Base-by-base conservation (phyloP, 2,113 vertebrate species). In the Phyllostomus hastatus region DNA sequence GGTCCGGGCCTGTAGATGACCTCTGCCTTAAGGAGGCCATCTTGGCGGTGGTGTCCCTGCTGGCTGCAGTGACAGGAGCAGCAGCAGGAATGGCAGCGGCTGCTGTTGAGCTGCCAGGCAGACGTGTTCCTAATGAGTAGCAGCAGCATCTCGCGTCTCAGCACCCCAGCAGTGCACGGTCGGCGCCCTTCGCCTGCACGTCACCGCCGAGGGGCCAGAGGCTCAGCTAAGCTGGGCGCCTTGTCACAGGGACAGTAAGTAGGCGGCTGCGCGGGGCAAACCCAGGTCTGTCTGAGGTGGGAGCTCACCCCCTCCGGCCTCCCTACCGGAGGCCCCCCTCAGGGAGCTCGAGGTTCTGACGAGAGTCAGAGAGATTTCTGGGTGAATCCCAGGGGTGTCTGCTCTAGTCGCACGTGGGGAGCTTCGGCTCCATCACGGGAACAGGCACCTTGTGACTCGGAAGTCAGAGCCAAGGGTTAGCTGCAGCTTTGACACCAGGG, bases 131-230 rank as follows among this genome's bases (percentile, higher is more conserved):
- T 61, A 7, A 16, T 41, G 38, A 41, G 38, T 6, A 5, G 61
- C 64, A 48, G 5, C 0, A 1, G 0, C 1, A 0, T 48, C n/a
- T 61, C 22, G 4, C 4, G 5, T 8, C 11, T 57, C 43, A 19
- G 22, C 33, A 10, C 24, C 82, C 31, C 35, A 2, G 1, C 0
- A 7, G 7, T 24, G 19, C 3, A 1, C 17, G 11, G 9, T 19
- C 3, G 1, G n/a, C 2, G 1, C 12, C 14, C 3, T 24, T 19
- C 2, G 7, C 41, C 69, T 35, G 38, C 75, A 4, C 6, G 31
- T 46, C 33, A n/a, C 76, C 41, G 6, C 7, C 12, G 35, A 16
- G 59, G 38, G 7, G 38, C 64, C 16, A 0, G 38, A 91, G 61
- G 17, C 72, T 43, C 70, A 11, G 2, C 57, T 59, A 3, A 2